These are phyloP conservation scores for Bothrops alternatus DNA, from an alignment of 2,797 vertebrate species.

Conservation along the genomic window DNA sequence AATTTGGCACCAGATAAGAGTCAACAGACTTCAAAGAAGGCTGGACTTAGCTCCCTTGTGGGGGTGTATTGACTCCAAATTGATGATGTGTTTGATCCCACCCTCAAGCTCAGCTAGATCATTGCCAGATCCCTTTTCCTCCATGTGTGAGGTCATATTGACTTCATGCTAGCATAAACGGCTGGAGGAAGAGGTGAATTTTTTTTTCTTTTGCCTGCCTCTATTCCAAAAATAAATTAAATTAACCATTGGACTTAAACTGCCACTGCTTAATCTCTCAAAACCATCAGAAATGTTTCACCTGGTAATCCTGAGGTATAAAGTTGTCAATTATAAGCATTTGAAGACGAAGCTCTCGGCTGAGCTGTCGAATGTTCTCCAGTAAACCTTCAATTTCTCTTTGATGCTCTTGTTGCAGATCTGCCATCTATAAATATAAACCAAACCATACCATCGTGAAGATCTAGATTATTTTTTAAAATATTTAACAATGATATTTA, in stretches of 20 bases:
- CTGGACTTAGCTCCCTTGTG: no score
- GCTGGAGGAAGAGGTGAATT: no score
- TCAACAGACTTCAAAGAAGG: background rate
- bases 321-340: conserved; percentile 99
- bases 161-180: no score
- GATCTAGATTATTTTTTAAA: background rate
- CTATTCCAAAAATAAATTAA: no score
- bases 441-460: background rate
- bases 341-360: conserved; percentile 93
- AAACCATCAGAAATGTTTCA: conserved; percentile 37
- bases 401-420: conserved; percentile 96
- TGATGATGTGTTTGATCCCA: background rate
- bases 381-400: conserved; percentile 93
- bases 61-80: background rate
- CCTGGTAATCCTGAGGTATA: conserved; percentile 97
- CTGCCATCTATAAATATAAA: conserved; percentile 84
- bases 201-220: no score
- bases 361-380: conserved; percentile 97
- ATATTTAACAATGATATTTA: background rate
- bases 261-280: background rate
- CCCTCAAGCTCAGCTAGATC: background rate
- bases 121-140: no score
- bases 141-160: no score
- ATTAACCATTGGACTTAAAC: no score
- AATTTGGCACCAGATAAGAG: background rate